Conservation (phyloP, 2,113 vertebrate genomes). For the Nasalis larvatus region DNA sequence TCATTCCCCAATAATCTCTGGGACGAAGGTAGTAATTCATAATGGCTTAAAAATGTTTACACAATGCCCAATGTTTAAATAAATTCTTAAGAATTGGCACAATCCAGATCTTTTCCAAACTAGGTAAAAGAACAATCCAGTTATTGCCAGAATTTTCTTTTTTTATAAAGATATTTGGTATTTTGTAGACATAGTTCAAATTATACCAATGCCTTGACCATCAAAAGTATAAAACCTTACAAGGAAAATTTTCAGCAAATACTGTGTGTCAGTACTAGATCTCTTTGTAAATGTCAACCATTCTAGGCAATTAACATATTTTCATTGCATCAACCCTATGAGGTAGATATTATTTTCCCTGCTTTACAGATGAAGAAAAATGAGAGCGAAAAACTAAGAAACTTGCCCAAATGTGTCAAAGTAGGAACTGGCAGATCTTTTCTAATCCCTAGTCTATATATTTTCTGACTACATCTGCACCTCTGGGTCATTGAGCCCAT, state of each 20-base stretch:
- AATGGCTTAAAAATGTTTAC: neutral
- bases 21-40: neutral
- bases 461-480: neutral
- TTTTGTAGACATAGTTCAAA: neutral
- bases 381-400: neutral
- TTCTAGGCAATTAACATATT: neutral
- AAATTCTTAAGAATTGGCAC: neutral
- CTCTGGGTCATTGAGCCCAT: neutral
- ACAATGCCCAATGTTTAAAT: neutral
- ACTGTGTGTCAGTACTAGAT: neutral
- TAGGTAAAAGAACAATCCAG: neutral
- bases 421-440: neutral
- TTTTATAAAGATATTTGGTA: neutral
- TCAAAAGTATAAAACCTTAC: neutral
- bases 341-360: neutral
- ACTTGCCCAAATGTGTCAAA: neutral
- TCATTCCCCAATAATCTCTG: neutral
- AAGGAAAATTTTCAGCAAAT: constrained; percentile 41
- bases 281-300: neutral
- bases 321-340: neutral
- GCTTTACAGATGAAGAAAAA: neutral
- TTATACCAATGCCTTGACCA: neutral
- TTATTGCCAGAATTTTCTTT: neutral
- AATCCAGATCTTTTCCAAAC: neutral
- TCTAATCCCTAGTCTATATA: rapidly evolving